Conservation (phyloP, 2,113 vertebrate species). For the Nannobrachium achirus region DNA sequence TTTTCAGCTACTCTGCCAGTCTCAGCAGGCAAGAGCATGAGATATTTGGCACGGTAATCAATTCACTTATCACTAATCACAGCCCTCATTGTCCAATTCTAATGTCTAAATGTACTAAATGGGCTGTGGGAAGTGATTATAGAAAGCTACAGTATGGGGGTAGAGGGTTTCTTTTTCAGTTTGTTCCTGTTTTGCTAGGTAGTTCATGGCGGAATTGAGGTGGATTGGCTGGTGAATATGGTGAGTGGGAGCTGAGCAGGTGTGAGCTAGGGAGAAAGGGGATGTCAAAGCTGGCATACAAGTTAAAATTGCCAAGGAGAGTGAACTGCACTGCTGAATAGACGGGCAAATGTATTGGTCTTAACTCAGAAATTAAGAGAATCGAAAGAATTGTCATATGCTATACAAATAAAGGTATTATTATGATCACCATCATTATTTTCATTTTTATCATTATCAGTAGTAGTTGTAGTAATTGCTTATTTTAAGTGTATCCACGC, state of each 20-base stretch:
- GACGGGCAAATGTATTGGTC: neutral
- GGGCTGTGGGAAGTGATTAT: slow-evolving; percentile 13
- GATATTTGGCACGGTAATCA: slow-evolving; percentile 34
- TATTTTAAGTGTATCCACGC: too few relatives aligned
- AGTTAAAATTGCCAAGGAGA: neutral
- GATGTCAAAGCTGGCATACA: neutral
- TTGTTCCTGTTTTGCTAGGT: neutral
- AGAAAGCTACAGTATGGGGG: neutral
- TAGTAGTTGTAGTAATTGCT: too few relatives aligned
- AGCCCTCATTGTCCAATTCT: slow-evolving; percentile 1
- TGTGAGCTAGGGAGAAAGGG: slow-evolving; percentile 8
- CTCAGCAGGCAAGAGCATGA: slow-evolving; percentile 2
- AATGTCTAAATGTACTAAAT: slow-evolving; percentile 4
- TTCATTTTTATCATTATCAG: too few relatives aligned
- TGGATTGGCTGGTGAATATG: slow-evolving; percentile 7
- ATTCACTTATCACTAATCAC: slow-evolving; percentile 34
- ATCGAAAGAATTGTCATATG: too few relatives aligned
- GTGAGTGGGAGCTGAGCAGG: neutral
- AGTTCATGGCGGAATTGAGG: slow-evolving; percentile 8
- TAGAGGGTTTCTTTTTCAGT: neutral
- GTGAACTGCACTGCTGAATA: neutral
- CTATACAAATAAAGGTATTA: too few relatives aligned
- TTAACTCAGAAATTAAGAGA: neutral
- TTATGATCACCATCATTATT: too few relatives aligned
- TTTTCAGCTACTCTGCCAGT: neutral